Evolutionary conservation across 2,797 vertebrate species (phyloP).

Genomic region (Rhyacichthys aspro): DNA sequence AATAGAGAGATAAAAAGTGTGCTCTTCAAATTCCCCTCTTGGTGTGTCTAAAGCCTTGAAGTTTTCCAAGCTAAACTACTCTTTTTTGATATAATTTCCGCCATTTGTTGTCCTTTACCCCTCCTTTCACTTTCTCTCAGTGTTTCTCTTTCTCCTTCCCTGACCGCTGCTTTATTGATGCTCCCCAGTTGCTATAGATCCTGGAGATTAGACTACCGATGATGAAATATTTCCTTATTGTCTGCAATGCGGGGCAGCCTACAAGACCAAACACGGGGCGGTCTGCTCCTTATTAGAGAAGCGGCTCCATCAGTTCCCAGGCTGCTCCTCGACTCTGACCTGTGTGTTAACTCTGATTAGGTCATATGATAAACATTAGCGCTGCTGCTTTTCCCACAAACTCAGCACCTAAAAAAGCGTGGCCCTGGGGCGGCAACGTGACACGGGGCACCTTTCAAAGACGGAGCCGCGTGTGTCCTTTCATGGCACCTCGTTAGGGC

Average conservation of each 20-base stretch:
- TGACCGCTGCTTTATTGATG: slow-evolving; percentile 65
- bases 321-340: slow-evolving; percentile 83
- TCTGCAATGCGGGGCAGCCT: slow-evolving; percentile 74
- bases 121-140: slow-evolving; percentile 24
- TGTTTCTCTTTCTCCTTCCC: slow-evolving; percentile 47
- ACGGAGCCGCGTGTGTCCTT: slow-evolving; percentile 84
- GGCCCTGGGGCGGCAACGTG: slow-evolving; percentile 81
- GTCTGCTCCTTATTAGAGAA: slow-evolving; percentile 81
- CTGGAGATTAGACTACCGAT: slow-evolving; percentile 71
- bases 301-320: slow-evolving; percentile 82
- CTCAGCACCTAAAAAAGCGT: slow-evolving; percentile 81
- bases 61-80: slow-evolving; percentile 53
- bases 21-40: slow-evolving; percentile 55
- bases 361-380: slow-evolving; percentile 93
- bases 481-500: slow-evolving; percentile 82
- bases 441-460: slow-evolving; percentile 83
- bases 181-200: slow-evolving; percentile 70
- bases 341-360: slow-evolving; percentile 85
- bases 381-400: slow-evolving; percentile 86
- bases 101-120: slow-evolving; percentile 61
- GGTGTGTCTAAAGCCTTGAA: slow-evolving; percentile 52
- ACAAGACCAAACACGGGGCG: slow-evolving; percentile 71
- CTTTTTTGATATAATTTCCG: slow-evolving; percentile 68
- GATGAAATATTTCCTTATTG: slow-evolving; percentile 85
- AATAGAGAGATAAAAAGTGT: slow-evolving; percentile 19